Base-by-base conservation (phyloP, 35 echinoderm and acorn worm genomes). In the Lytechinus pictus region DNA sequence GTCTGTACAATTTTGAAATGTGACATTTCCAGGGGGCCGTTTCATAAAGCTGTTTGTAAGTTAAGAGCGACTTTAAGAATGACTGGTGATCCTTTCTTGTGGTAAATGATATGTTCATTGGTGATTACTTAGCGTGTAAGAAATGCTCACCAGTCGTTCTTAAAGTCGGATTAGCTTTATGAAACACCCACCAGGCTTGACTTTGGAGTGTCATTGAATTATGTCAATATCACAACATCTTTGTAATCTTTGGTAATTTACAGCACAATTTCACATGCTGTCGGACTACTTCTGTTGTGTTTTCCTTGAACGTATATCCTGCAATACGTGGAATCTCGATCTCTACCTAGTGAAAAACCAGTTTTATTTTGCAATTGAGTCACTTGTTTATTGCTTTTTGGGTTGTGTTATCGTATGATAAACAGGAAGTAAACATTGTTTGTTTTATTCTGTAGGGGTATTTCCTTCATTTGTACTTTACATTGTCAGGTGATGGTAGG, bases 401-500 rank as follows among this genome's bases (percentile, higher is more conserved):
- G 19, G 19, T 24, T 79, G 66, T 79, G 33, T 79, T 79, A 27
- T 79, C 66, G 19, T 79, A 79, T 16, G 16, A 24, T 79, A 79
- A 79, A n/a, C 66, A 79, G 66, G 66, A 79, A 79, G 21, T 24
- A 79, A 79, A 79, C 16, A 79, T 24, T 14, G 21, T 3, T 79
- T 79, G 16, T 19, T 2, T n/a, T 0, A 24, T 79, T 79, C 57
- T 3, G 66, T 79, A 79, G n/a, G 19, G 16, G 66, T 79, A 79
- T 79, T 79, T 79, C 66, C 66, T 79, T 79, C 66, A 79, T 79
- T 79, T 79, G 66, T 79, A 79, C 66, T 79, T 79, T 79, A 79
- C 66, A 79, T 19, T 24, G 66, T 79, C 66, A 79, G 66, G 66
- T 79, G 66, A 79, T 24, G 21, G 66, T 16, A 79, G 66, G 66